Evolutionary conservation across 2,888 invertebrate genomes (phyloP).

Genomic region (Yponomeuta malinellus): DNA sequence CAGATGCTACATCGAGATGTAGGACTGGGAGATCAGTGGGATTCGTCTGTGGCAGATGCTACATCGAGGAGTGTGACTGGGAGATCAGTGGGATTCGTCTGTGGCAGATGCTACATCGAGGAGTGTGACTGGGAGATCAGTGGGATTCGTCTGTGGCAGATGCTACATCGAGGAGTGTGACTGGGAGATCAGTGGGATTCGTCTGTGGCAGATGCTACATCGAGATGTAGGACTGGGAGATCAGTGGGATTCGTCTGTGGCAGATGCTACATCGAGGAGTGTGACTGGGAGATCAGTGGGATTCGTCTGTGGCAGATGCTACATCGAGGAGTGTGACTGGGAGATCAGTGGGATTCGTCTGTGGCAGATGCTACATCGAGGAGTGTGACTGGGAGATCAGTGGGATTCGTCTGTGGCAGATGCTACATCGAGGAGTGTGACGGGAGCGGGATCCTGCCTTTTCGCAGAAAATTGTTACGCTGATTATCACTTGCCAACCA

Average conservation of each 20-base stretch:
- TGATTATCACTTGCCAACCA: no score
- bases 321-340: no score
- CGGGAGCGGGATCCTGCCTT: no score
- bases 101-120: constrained; percentile 52
- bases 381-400: no score
- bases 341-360: neutral
- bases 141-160: constrained; percentile 28
- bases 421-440: constrained; percentile 57
- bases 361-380: constrained; percentile 52
- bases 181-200: neutral
- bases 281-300: neutral
- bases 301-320: constrained; percentile 38
- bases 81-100: neutral
- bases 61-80: no score
- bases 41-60: constrained; percentile 38
- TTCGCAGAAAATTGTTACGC: no score
- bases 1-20: constrained; percentile 47
- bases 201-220: constrained; percentile 43
- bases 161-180: no score
- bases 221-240: no score
- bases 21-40: neutral
- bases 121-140: no score
- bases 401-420: constrained; percentile 28
- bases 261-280: no score
- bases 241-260: neutral